These are phyloP conservation scores for Pocillopora verrucosa DNA, from an alignment of 64 coral and sea anemone genomes.

Conservation along the genomic window DNA sequence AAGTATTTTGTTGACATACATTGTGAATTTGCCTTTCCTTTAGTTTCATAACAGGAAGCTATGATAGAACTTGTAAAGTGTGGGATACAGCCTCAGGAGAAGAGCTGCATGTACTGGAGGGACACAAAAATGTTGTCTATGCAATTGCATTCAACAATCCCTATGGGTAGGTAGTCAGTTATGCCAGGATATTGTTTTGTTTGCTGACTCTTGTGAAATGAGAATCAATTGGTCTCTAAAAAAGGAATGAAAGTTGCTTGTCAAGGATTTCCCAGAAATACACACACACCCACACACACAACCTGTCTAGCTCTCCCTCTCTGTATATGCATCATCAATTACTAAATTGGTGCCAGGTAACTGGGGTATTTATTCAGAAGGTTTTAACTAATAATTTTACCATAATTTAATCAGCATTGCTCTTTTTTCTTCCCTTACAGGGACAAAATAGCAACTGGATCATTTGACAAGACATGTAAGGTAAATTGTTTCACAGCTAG, in stretches of 20 bases:
- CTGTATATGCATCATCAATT: too few species aligned
- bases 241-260: too few species aligned
- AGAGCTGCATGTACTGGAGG: conserved; percentile 84
- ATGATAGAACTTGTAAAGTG: conserved; percentile 99
- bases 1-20: too few species aligned
- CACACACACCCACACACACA: too few species aligned
- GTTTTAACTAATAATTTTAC: not conserved
- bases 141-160: conserved; percentile 99
- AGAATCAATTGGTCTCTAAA: too few species aligned
- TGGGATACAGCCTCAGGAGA: conserved; percentile 99
- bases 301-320: too few species aligned
- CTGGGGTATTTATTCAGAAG: not conserved
- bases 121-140: conserved; percentile 99
- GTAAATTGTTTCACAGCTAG: conserved; percentile 1
- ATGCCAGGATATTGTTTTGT: not conserved
- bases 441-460: conserved; percentile 99
- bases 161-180: conserved; percentile 73
- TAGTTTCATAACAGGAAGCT: conserved; percentile 99
- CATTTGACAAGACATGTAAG: conserved; percentile 99
- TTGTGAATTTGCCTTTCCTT: not conserved
- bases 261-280: too few species aligned
- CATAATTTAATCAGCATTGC: not conserved
- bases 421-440: conserved; percentile 48
- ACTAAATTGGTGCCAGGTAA: too few species aligned
- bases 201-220: too few species aligned